These are phyloP conservation scores for Mobula birostris DNA, from an alignment of 2,113 vertebrate genomes.

Conservation along the genomic window DNA sequence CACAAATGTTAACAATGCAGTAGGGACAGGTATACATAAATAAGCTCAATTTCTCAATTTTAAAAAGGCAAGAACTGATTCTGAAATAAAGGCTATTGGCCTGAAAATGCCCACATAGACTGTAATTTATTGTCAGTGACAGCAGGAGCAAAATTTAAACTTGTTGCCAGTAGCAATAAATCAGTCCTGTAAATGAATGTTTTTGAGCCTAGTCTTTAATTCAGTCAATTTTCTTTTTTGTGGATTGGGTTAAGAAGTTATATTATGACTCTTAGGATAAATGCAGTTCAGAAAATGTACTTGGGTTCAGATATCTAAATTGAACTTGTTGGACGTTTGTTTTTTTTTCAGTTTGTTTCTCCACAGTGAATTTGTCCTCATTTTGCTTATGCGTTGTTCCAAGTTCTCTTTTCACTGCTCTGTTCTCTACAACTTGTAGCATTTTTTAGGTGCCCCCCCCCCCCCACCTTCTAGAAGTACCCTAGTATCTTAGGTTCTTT, in stretches of 20 bases:
- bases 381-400: background rate
- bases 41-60: background rate
- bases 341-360: background rate
- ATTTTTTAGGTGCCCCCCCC: no score
- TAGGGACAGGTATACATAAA: background rate
- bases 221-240: background rate
- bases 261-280: background rate
- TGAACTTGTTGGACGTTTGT: background rate
- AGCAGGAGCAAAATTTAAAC: slow-evolving; percentile 17
- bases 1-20: background rate
- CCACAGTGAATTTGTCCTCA: background rate
- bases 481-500: background rate
- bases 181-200: background rate
- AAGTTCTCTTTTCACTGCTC: background rate
- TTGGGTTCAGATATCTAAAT: background rate
- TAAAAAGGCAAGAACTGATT: background rate
- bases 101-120: background rate
- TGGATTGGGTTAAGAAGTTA: background rate
- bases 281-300: background rate
- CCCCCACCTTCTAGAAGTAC: background rate
- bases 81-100: background rate
- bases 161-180: background rate
- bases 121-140: slow-evolving; percentile 8
- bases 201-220: background rate
- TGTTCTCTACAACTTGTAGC: background rate